Percentiles rank a stretch among this genome's conserved stretches.
Evolutionary conservation across 2,888 invertebrate species (phyloP).

Genomic region (Dryomyza anilis): DNA sequence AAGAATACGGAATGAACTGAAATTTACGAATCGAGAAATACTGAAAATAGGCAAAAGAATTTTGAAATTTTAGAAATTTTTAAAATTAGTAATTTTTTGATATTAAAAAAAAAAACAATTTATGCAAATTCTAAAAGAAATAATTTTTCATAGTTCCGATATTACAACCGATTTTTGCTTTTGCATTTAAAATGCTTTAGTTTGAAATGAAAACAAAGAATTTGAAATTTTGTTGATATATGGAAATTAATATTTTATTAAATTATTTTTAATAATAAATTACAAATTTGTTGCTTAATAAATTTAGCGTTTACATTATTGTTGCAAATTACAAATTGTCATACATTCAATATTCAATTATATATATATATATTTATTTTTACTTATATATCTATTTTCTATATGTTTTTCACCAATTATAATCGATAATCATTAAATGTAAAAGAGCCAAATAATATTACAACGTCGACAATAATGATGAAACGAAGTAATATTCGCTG

Average conservation of each 20-base stretch:
- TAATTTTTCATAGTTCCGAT: background rate
- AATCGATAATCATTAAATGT: slow-evolving; percentile 12
- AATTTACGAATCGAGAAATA: too few relatives aligned
- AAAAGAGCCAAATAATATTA: slow-evolving; percentile 35
- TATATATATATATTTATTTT: slow-evolving; percentile 29
- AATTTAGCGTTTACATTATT: slow-evolving; percentile 58
- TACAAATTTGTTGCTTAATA: slow-evolving; percentile 27
- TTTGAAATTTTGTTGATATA: slow-evolving; percentile 16
- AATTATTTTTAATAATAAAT: slow-evolving; percentile 31
- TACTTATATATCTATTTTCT: background rate
- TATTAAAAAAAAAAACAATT: too few relatives aligned
- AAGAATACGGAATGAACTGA: too few relatives aligned
- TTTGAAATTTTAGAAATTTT: too few relatives aligned
- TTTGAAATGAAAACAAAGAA: slow-evolving; percentile 13
- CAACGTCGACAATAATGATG: too few relatives aligned
- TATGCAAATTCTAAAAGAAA: too few relatives aligned
- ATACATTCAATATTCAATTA: slow-evolving; percentile 52
- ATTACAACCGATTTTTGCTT: background rate
- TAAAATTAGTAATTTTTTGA: too few relatives aligned
- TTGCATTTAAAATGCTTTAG: background rate
- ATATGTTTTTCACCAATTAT: background rate
- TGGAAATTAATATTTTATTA: slow-evolving; percentile 27
- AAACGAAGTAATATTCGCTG: slow-evolving; percentile 32
- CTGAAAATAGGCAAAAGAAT: too few relatives aligned
- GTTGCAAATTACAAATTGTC: slow-evolving; percentile 60